Base-by-base conservation (phyloP, 2,797 vertebrate species). In the Thalassophryne amazonica region DNA sequence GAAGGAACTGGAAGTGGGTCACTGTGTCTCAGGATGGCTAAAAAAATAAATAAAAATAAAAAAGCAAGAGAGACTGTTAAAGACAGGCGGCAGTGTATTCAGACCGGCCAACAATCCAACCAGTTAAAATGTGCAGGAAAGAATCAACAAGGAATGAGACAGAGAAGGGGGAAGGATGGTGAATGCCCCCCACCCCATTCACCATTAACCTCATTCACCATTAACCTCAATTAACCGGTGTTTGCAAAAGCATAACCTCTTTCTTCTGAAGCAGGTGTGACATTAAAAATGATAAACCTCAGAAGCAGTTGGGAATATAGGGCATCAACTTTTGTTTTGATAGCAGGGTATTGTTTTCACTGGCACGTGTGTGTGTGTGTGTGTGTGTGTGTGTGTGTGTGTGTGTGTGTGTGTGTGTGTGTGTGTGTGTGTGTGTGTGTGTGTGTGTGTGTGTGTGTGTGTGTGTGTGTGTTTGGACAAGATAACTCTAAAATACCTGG, bases 1-100 rank as follows among this genome's bases (percentile, higher is more conserved):
- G 76, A 78, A 83, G 84, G 81, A 87, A 84, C 67, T 82, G 60
- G 78, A 89, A 84, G 49, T 86, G 77, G 86, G 83, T 88, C 82
- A 90, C 69, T 81, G 69, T 87, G 85, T 87, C 87, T 86, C 74
- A 73, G 74, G 64, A 73, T 69, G 76, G 45, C 14, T 47, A 29
- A 50, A 58, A 47, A 39, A 68, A 31, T 59, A 41, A n/a, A 48
- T 60, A 56, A 22, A 60, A 69, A 75, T 66, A 16, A 69, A 40
- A 69, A 35, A 30, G 38, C 8, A 7, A 48, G 30, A 57, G 37
- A 65, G 58, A 59, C 36, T 37, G 37, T 55, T 30, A 41, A 40
- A 33, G 42, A 52, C 62, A 69, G 51, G 27, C 45, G 23, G 40
- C 19, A 27, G 56, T 59, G 50, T 45, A 64, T 30, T 21, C 7